Evolutionary conservation across 2,888 invertebrate genomes (phyloP), one percentile per base, ranked within the genome.

Genomic region (Spodoptera littoralis): DNA sequence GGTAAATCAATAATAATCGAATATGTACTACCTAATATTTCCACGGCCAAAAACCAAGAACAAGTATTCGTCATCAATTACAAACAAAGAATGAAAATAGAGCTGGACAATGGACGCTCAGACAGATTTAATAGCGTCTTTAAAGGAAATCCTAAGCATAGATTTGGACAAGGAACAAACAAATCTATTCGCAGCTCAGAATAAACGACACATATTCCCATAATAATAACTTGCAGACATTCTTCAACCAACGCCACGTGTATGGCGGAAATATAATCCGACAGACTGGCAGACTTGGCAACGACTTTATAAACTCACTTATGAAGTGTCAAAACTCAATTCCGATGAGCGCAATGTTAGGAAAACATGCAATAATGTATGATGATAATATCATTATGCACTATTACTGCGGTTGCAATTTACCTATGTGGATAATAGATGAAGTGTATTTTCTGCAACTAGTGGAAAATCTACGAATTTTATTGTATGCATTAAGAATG

Each of bases 301-400:
- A 53, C 65, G 48, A 47, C 49, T 68, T 58, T 56, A 62, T 60
- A 73, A 73, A 73, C 77, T 73, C 77, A 75, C 69, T 75, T 65
- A 75, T 44, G 59, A 59, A 52, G n/a, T 74, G 77, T 74, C 74
- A 72, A 64, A 76, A 76, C 47, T 52, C 30, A 63, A 71, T 72
- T 57, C 50, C 45, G 60, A 48, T 61, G 41, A 3, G 42, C 45
- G 50, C 45, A 22, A 22, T 42, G 24, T 49, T 57, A 36, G 42
- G 50, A 61, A 57, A 27, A 6, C 36, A 30, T 42, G 30, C 47
- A 50, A 54, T 68, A 54, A 68, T 73, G 18, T 68, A 13, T 46
- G 60, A 24, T 60, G 11, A 61, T 68, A 42, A 48, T 66, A 59
- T 65, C 41, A 66, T 48, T 55, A 22, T 24, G 12, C 9, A 22